Conservation (phyloP, 2,888 invertebrate genomes). For the Syrista parreyssii region DNA sequence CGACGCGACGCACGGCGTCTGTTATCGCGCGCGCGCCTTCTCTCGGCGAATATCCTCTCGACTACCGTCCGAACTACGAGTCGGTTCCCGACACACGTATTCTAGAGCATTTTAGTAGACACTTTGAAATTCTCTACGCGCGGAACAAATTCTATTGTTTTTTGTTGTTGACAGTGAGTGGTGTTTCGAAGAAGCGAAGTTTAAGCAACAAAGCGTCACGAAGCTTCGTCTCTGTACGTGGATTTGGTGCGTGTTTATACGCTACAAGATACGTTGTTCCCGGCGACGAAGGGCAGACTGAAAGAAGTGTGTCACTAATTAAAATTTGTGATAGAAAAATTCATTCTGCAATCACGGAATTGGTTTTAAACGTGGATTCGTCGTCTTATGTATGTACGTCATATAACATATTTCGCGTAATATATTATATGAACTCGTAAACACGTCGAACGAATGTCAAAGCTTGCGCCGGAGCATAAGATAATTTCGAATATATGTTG, state of each 20-base stretch:
- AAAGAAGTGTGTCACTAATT: neutral
- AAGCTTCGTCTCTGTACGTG: neutral
- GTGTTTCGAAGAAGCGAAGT: neutral
- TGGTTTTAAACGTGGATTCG: neutral
- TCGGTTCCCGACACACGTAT: neutral
- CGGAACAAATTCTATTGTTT: neutral
- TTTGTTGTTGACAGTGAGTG: too few species aligned
- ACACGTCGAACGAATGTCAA: neutral
- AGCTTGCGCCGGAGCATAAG: neutral
- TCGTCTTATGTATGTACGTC: neutral
- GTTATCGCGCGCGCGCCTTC: constrained; percentile 5
- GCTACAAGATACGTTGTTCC: neutral
- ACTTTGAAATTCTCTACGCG: neutral
- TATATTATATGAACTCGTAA: neutral
- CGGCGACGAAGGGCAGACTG: neutral
- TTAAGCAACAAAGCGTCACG: neutral
- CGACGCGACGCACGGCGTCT: constrained; percentile 13
- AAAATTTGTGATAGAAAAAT: neutral
- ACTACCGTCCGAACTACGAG: neutral
- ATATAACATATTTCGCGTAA: neutral
- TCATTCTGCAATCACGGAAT: neutral
- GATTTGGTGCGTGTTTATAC: neutral
- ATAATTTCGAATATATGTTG: neutral
- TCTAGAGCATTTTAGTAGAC: neutral
- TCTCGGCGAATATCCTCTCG: neutral